Base-by-base conservation (phyloP, 1,140 invertebrate species). In the Drosophila ohnishii region DNA sequence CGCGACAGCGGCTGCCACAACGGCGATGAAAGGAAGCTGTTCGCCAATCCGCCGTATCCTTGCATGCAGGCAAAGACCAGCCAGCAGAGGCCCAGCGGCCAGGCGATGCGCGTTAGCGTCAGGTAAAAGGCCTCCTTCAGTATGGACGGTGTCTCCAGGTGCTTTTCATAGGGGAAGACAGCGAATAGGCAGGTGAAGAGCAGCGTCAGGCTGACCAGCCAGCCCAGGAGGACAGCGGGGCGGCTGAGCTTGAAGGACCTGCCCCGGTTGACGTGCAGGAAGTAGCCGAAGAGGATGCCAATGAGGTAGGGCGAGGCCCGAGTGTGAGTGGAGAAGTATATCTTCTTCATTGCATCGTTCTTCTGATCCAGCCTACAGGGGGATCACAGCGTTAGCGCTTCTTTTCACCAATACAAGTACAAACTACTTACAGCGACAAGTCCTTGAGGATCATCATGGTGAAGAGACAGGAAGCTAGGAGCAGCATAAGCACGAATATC, bases 11-110 rank as follows among this genome's bases (percentile, higher is more conserved):
- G 75, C 76, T 94, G 93, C 92, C 93, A 94, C 40, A 93, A 59
- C 5, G 83, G 69, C 8, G 92, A 80, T 2, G 92, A 92, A n/a
- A 94, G 61, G 16, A 94, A 91, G 90, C 91, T 92, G 61, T 93
- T 93, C 39, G 93, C 91, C 44, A 92, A 75, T 55, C 93, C 95
- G 75, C 94, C 95, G 82, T 95, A 94, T 47, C 94, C 95, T 47
- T 94, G 92, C 9, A 92, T 91, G 74, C 95, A 95, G 5, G 94
- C 94, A 50, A 95, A 94, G 9, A 96, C 93, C 5, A 96, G 92
- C 95, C 95, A 96, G 2, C 92, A 92, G 7, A 96, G 57, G 1
- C 92, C 93, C 0, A 95, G 3, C 0, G 93, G 92, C 94, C 95
- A 96, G 0, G 92, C 86, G 5, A 94, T 92, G 22, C 95, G 92